These are phyloP conservation scores for Chalcis sispes DNA, from an alignment of 2,888 invertebrate species.

Conservation along the genomic window DNA sequence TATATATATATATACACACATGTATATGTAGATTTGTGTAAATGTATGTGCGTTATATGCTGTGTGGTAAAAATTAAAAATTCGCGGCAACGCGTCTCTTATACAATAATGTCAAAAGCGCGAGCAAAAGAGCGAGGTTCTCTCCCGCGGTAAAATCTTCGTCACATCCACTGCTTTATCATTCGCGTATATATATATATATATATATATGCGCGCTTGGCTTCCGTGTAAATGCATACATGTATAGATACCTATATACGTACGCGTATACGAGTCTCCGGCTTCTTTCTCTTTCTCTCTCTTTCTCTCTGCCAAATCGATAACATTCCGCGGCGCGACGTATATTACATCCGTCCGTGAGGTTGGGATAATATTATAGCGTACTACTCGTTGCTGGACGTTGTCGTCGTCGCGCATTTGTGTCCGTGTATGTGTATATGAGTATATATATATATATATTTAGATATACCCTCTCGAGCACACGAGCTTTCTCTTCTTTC, in stretches of 20 bases:
- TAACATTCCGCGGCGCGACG: slow-evolving; percentile 51
- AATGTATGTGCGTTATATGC: too few species aligned
- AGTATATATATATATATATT: too few species aligned
- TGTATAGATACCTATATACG: neutral
- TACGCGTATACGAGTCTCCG: too few species aligned
- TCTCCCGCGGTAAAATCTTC: slow-evolving; percentile 36
- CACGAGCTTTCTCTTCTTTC: too few species aligned
- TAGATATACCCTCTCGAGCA: too few species aligned
- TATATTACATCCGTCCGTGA: slow-evolving; percentile 23
- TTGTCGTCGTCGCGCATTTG: neutral
- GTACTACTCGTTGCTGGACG: slow-evolving; percentile 10
- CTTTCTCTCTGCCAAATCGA: slow-evolving; percentile 46
- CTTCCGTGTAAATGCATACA: slow-evolving; percentile 19
- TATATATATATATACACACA: too few species aligned
- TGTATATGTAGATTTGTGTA: too few species aligned
- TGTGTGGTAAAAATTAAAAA: slow-evolving; percentile 33
- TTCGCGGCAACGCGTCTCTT: slow-evolving; percentile 1
- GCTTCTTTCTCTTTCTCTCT: neutral
- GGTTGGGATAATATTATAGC: slow-evolving; percentile 33
- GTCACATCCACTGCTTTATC: slow-evolving; percentile 47
- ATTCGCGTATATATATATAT: too few species aligned
- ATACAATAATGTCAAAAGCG: neutral
- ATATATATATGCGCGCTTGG: neutral
- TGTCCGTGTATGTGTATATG: too few species aligned
- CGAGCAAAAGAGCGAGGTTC: slow-evolving; percentile 5